phyloP scores from a whole-genome alignment of 1,140 invertebrate species.

The Aphis craccivora region DNA sequence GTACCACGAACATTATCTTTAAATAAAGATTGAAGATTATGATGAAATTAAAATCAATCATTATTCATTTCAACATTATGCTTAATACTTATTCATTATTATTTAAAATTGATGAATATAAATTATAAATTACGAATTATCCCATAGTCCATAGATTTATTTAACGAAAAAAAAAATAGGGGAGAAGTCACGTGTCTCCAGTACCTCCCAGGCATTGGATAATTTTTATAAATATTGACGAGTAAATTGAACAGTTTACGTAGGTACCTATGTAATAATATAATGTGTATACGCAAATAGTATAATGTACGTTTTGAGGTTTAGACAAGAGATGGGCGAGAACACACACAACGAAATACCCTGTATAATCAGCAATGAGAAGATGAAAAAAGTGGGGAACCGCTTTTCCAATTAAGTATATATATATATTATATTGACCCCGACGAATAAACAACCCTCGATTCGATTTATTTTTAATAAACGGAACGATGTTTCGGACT shows the following conservation, averaged over 20 bases:
- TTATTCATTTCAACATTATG: too few species aligned
- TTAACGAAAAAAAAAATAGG: too few species aligned
- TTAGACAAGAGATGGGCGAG: neutral
- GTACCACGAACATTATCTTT: too few species aligned
- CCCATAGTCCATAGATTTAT: too few species aligned
- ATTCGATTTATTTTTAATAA: conserved; percentile 53
- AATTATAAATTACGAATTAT: too few species aligned
- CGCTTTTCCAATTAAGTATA: neutral
- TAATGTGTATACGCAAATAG: neutral
- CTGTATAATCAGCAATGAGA: neutral
- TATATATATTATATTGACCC: neutral
- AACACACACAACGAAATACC: neutral
- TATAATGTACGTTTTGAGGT: neutral
- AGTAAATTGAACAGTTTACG: neutral
- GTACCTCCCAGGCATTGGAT: neutral
- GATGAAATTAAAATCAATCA: too few species aligned
- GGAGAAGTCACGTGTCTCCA: too few species aligned
- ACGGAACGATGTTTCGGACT: neutral
- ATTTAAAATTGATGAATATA: too few species aligned
- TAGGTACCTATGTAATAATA: neutral
- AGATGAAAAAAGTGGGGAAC: neutral
- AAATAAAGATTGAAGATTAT: too few species aligned
- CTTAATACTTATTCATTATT: too few species aligned
- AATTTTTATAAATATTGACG: neutral
- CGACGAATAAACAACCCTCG: conserved; percentile 1